Evolutionary conservation across 1,140 invertebrate genomes (phyloP), one percentile per base, ranked within the genome.

Genomic region (Zaprionus vittiger): DNA sequence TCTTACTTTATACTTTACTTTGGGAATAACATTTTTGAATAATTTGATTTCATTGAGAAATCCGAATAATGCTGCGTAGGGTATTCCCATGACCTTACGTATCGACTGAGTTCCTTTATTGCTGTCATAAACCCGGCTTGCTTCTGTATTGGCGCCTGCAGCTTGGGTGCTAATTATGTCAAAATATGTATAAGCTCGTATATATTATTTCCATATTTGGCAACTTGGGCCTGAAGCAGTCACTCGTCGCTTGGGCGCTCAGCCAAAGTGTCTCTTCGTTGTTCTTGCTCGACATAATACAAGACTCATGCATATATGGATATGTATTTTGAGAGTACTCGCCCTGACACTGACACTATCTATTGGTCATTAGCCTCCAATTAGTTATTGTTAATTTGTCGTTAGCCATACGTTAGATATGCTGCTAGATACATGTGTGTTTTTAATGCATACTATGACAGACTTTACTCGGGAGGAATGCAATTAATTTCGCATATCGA

Each of bases 351-450:
- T 76, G 59, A 70, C 71, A 70, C 71, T 75, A 67, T 71, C 67
- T 77, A 78, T 73, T 77, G 78, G 71, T 69, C 84, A 89, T 87
- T 87, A 89, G 67, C 52, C 63, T 69, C 72, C 77, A 87, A 87
- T 89, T 87, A 87, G 81, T 83, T 89, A 81, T 89, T 87, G 84
- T 87, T 89, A 89, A 89, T 89, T 81, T 87, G 84, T 79, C 78
- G 59, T 84, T 75, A 71, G 56, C 28, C n/a, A 61, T 52, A 44
- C 34, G 20, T 22, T 52, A 22, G 47, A 14, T 52, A 52, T 12
- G 2, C 11, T 3, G 41, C 3, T 17, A 17, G 41, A 17, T 47
- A 47, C 5, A n/a, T 52, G 47, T 20, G 47, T 24, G 14, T 59
- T 28, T 17, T 52, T 64, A 54, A 54, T 64, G 66, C 49, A 15